Evolutionary conservation across 2,888 invertebrate genomes (phyloP), one percentile per base, ranked within the genome.

Genomic region (Galeruca laticollis): DNA sequence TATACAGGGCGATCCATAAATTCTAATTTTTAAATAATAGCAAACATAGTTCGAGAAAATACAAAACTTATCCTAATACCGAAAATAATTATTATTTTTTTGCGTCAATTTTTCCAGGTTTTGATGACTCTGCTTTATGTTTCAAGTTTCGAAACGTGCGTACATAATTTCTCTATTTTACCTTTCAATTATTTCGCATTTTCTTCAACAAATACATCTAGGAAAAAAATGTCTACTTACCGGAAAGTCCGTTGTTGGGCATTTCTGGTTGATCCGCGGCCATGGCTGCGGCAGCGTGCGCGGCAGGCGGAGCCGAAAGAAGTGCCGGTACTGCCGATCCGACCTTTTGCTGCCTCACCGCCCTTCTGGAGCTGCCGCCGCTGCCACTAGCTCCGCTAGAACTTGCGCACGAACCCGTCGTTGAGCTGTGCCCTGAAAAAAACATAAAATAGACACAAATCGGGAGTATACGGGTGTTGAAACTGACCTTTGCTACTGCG

Each of bases 351-450:
- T 87, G 79, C 83, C 85, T 78, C 81, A 83, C 81, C 77, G 84
- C 82, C 40, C 84, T 79, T 81, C 83, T 78, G 73, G 80, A 82
- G 81, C 82, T 81, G 81, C 82, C 82, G 86, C 83, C 79, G 84
- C 83, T 88, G 78, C 87, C 83, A 76, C 69, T 66, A 59, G 66
- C 68, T 21, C 86, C 82, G 87, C 86, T 85, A 71, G 85, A 84
- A 82, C 90, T 90, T 81, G 90, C 90, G 86, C 90, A 90, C 86
- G 90, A 91, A 89, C 90, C 90, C 90, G 89, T 92, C 88, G 81
- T 84, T 83, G 83, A 80, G 82, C 82, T 82, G 82, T 85, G 84
- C 82, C 83, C 84, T 84, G 70, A 15, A 76, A 75, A 18, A 47
- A 71, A 62, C 33, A 15, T 35, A 20, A 43, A 33, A 18, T 13